A percentile compares a stretch with the other conserved stretches of the same genome.
phyloP scores from a whole-genome alignment of 1,140 invertebrate genomes.

The Holotrichia oblita region DNA sequence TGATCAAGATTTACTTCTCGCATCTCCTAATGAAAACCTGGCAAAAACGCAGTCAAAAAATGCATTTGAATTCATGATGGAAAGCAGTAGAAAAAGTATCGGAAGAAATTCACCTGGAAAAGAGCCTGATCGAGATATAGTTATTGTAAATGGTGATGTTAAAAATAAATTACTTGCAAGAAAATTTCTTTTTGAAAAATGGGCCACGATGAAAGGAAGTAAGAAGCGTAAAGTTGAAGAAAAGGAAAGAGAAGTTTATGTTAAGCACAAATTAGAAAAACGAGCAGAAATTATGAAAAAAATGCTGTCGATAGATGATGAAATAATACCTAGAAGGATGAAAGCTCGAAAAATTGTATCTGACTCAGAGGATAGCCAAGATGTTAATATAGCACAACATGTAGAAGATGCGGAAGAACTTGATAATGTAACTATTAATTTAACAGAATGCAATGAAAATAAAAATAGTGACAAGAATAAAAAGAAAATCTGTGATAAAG shows the following conservation, averaged over 20 bases:
- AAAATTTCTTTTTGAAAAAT: slow-evolving; percentile 66
- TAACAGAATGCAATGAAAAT: neutral
- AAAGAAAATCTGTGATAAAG: too few species aligned
- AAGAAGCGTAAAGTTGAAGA: slow-evolving; percentile 67
- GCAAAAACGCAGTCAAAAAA: slow-evolving; percentile 51
- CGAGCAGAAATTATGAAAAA: slow-evolving; percentile 66
- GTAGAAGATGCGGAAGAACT: neutral
- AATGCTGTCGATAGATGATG: slow-evolving; percentile 55
- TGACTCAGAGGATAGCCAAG: neutral
- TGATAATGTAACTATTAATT: neutral
- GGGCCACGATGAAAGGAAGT: slow-evolving; percentile 67
- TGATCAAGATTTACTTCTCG: neutral
- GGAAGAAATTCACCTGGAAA: slow-evolving; percentile 70
- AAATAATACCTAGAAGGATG: neutral
- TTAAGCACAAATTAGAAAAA: slow-evolving; percentile 66
- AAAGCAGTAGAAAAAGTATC: slow-evolving; percentile 68
- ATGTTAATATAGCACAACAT: neutral
- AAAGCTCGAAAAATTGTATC: neutral
- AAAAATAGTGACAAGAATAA: too few species aligned
- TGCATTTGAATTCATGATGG: slow-evolving; percentile 73
- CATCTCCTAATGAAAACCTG: slow-evolving; percentile 43
- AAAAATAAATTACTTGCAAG: slow-evolving; percentile 63
- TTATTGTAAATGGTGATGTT: slow-evolving; percentile 53
- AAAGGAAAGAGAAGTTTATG: slow-evolving; percentile 61
- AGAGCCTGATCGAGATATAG: slow-evolving; percentile 52